phyloP scores from a whole-genome alignment of 2,888 invertebrate genomes.

The Meghimatium bilineatum region DNA sequence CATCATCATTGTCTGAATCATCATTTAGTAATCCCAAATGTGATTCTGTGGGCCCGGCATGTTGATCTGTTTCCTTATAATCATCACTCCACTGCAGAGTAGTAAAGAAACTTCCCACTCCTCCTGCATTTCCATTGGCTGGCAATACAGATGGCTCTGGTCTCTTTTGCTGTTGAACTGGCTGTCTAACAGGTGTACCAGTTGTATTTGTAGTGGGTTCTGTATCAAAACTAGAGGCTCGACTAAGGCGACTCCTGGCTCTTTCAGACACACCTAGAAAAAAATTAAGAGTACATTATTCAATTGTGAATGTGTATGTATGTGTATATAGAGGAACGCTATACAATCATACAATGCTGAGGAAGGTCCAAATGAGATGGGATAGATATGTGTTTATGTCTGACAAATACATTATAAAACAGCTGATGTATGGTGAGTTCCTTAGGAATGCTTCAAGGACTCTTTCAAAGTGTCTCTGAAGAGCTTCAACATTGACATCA shows the following conservation, averaged over 20 bases:
- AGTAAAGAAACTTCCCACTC: slow-evolving; percentile 59
- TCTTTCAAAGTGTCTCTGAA: too few relatives aligned
- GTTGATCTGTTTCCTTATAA: neutral
- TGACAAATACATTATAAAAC: too few relatives aligned
- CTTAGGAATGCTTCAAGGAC: too few relatives aligned
- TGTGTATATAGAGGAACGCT: too few relatives aligned
- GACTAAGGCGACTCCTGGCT: slow-evolving; percentile 61
- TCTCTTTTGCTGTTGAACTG: slow-evolving; percentile 27
- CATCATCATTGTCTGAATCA: slow-evolving; percentile 63
- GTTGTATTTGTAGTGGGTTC: slow-evolving; percentile 59
- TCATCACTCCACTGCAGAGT: slow-evolving; percentile 65
- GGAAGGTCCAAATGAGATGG: too few relatives aligned
- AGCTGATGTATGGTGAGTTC: too few relatives aligned
- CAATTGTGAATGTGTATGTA: too few relatives aligned
- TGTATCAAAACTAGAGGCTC: slow-evolving; percentile 64
- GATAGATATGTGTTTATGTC: too few relatives aligned
- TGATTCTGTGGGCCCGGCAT: slow-evolving; percentile 52
- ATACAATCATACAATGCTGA: too few relatives aligned
- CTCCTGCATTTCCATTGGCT: slow-evolving; percentile 39
- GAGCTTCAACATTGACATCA: too few relatives aligned
- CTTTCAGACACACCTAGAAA: slow-evolving; percentile 68
- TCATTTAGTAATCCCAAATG: slow-evolving; percentile 59
- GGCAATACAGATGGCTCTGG: slow-evolving; percentile 9
- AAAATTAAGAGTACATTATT: too few relatives aligned
- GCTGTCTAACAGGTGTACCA: slow-evolving; percentile 45